A percentile compares a stretch with the other conserved stretches of the same genome.
Conservation (phyloP, 2,888 invertebrate species). For the Sarcophaga subvicina region DNA sequence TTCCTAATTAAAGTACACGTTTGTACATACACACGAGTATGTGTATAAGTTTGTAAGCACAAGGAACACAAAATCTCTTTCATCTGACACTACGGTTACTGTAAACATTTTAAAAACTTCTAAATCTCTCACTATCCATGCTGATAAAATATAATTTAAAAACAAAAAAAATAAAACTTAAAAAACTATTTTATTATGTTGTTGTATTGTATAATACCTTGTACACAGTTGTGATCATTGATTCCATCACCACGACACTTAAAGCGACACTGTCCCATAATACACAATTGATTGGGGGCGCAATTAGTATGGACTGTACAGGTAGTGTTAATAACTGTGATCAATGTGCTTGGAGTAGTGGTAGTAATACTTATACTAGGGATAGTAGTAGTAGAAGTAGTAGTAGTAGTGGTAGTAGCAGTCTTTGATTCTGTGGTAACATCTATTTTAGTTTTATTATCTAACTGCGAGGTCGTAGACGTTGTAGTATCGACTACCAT, state of each 20-base stretch:
- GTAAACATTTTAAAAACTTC: no score
- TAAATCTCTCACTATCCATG: no score
- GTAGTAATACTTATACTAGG: conserved; percentile 74
- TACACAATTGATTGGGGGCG: conserved; percentile 84
- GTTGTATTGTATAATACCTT: conserved; percentile 77
- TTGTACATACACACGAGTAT: no score
- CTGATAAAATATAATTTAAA: no score
- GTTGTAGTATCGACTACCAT: conserved; percentile 65
- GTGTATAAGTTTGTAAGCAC: no score
- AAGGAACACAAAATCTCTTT: no score
- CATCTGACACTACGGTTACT: no score
- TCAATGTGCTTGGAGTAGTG: conserved; percentile 73
- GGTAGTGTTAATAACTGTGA: conserved; percentile 79
- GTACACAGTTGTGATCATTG: conserved; percentile 75
- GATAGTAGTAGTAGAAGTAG: conserved; percentile 65
- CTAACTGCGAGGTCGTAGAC: conserved; percentile 30
- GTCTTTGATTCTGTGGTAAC: conserved; percentile 54
- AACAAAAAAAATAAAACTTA: background rate
- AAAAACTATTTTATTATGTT: background rate
- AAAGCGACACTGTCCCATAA: conserved; percentile 83
- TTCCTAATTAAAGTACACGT: no score
- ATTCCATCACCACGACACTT: conserved; percentile 73
- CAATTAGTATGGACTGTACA: conserved; percentile 86
- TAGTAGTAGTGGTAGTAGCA: conserved; percentile 52
- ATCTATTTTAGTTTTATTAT: conserved; percentile 57